Conservation (phyloP, 1,140 invertebrate species). For the Drosophila kanapiae region DNA sequence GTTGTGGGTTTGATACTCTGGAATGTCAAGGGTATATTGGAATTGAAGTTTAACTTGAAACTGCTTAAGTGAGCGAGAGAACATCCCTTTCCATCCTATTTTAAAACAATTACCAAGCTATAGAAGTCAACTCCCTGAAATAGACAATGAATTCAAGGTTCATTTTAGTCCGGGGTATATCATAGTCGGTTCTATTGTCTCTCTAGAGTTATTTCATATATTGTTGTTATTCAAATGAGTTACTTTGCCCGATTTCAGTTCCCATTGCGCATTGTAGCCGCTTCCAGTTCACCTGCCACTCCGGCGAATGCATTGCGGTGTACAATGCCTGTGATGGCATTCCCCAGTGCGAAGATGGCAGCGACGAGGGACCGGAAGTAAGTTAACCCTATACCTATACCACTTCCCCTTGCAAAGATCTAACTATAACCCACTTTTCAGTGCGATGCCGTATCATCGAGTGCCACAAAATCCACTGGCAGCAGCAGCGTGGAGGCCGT, state of each 20-base stretch:
- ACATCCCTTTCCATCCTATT: not conserved
- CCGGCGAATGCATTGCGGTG: conserved; percentile 95
- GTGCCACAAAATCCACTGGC: conserved; percentile 44
- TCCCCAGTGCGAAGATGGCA: conserved; percentile 96
- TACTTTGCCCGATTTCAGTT: conserved; percentile 39
- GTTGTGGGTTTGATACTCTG: conserved; percentile 16
- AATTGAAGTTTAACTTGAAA: not conserved
- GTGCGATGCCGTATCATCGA: conserved; percentile 65
- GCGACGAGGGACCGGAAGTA: conserved; percentile 94
- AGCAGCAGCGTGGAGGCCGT: conserved; percentile 38
- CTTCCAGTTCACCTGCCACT: conserved; percentile 95
- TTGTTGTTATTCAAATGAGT: conserved; percentile 37
- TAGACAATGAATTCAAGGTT: not conserved
- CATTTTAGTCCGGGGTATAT: not conserved
- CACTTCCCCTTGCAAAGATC: conserved; percentile 4
- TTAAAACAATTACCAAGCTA: not conserved
- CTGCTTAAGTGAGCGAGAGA: not conserved
- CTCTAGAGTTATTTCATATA: not conserved
- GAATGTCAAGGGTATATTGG: not conserved
- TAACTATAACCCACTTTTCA: conserved; percentile 52
- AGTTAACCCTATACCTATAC: conserved; percentile 36
- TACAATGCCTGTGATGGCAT: conserved; percentile 98
- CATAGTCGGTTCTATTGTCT: not conserved
- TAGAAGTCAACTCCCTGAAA: not conserved
- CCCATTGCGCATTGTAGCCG: conserved; percentile 88